A percentile compares a stretch with the other conserved stretches of the same genome.
Conservation (phyloP, 2,113 vertebrate species). For the Kobus ellipsiprymnus region DNA sequence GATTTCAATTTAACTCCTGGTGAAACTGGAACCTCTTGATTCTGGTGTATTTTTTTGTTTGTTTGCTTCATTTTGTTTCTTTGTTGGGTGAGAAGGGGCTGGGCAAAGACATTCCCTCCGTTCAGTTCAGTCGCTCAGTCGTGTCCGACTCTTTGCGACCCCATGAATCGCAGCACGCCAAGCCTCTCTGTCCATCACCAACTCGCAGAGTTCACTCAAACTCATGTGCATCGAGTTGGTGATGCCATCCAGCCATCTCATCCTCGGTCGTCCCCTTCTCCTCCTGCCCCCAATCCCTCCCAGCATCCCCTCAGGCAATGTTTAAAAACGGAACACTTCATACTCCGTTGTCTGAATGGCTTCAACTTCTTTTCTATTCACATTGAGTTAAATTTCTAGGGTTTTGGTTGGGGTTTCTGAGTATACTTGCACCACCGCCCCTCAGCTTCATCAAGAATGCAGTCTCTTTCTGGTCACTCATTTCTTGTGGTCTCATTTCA, state of each 20-base stretch:
- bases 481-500: slow-evolving; percentile 7
- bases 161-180: no score
- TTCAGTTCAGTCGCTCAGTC: no score
- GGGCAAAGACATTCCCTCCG: not conserved
- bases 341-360: not conserved
- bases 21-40: not conserved
- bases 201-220: no score
- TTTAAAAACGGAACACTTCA: not conserved
- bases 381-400: not conserved
- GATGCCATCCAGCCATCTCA: no score
- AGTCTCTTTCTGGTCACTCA: not conserved
- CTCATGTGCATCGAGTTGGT: no score
- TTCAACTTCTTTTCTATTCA: not conserved
- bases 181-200: no score
- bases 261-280: no score
- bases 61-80: not conserved
- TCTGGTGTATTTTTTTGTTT: not conserved
- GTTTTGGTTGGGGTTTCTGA: not conserved
- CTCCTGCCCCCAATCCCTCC: no score
- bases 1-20: not conserved
- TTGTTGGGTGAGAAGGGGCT: not conserved
- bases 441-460: not conserved
- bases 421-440: no score
- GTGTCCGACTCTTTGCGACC: no score
- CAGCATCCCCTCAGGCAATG: not conserved